Conservation (phyloP, 2,113 vertebrate species). For the Rhabdomys dilectus region DNA sequence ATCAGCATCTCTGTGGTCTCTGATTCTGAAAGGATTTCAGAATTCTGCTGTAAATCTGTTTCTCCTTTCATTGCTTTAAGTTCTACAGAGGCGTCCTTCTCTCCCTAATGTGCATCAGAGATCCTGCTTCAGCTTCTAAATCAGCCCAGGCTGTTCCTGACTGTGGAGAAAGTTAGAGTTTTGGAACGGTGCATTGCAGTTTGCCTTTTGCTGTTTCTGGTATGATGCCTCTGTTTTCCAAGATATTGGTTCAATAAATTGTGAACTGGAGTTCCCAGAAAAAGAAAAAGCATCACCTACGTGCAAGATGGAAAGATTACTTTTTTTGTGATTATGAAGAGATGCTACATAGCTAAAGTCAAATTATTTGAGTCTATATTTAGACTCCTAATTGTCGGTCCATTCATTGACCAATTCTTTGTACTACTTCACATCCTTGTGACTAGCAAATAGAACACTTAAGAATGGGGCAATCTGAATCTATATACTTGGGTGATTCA, state of each 20-base stretch:
- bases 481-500: background rate
- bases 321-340: background rate
- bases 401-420: background rate
- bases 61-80: background rate
- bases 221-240: background rate
- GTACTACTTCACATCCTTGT: background rate
- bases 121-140: background rate
- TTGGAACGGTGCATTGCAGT: background rate
- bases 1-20: background rate
- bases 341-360: background rate
- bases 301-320: background rate
- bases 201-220: background rate
- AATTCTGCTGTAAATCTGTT: background rate
- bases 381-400: background rate
- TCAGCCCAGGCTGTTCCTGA: background rate
- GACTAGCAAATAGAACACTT: background rate
- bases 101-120: background rate
- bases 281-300: background rate
- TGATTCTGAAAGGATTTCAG: slow-evolving; percentile 41
- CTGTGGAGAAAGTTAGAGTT: background rate
- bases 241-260: slow-evolving; percentile 5
- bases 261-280: background rate
- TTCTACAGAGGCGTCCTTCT: background rate
- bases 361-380: background rate
- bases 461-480: background rate